A percentile compares a stretch with the other conserved stretches of the same genome.
Evolutionary conservation across 2,797 vertebrate genomes (phyloP).

Genomic region (Myotis pilosus): DNA sequence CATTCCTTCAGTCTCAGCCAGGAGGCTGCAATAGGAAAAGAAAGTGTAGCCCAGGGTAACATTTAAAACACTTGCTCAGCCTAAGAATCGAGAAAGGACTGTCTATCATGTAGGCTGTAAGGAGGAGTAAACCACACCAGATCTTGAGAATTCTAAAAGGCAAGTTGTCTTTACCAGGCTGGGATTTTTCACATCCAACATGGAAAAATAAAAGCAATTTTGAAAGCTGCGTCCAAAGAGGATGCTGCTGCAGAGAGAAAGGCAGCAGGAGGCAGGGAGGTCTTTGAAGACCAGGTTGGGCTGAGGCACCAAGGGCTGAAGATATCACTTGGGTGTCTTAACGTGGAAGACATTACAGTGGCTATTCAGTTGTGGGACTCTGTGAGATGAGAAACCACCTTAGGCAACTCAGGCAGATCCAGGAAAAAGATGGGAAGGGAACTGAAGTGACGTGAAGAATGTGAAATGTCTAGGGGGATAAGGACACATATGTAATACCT

Average conservation of each 20-base stretch:
- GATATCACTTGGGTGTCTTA: not conserved
- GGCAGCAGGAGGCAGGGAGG: not conserved
- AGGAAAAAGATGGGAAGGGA: not conserved
- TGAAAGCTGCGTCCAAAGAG: not conserved
- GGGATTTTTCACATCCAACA: not conserved
- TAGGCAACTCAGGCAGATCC: not conserved
- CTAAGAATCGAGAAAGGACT: not conserved
- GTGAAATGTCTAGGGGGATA: not conserved
- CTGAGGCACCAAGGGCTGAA: not conserved
- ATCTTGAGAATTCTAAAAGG: not conserved
- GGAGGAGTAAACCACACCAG: not conserved
- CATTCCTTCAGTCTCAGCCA: conserved; percentile 11
- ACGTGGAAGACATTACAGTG: not conserved
- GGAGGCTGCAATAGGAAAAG: not conserved
- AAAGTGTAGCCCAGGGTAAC: not conserved
- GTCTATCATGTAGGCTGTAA: not conserved
- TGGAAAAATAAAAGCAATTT: not conserved
- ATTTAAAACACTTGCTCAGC: not conserved
- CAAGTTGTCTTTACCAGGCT: not conserved
- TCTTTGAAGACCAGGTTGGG: not conserved
- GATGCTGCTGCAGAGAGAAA: not conserved
- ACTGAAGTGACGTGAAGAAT: not conserved
- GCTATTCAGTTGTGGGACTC: not conserved
- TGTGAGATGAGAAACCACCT: not conserved
- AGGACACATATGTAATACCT: too few species aligned